A percentile compares a stretch with the other conserved stretches of the same genome.
Conservation (phyloP, 2,113 vertebrate species). For the Nymphicus hollandicus region DNA sequence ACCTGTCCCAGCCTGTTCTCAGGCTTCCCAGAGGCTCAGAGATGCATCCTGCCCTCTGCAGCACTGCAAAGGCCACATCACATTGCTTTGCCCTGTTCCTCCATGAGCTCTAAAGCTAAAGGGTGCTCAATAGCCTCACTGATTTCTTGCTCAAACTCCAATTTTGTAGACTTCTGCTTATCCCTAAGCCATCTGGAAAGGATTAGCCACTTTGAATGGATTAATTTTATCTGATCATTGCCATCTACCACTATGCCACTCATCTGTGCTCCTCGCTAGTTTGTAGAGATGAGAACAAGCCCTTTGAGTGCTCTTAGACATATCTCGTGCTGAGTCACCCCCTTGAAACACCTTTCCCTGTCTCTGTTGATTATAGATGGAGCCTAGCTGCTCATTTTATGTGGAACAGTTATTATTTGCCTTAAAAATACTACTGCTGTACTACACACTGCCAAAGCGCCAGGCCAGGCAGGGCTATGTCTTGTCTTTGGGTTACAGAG, state of each 20-base stretch:
- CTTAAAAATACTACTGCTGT: neutral
- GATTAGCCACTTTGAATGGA: slow-evolving; percentile 15
- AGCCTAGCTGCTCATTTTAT: neutral
- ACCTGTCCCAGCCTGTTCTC: neutral
- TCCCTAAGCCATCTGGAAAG: neutral
- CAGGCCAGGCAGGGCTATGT: neutral
- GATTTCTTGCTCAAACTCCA: neutral
- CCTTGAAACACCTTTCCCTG: neutral
- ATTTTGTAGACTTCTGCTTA: neutral
- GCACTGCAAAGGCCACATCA: neutral
- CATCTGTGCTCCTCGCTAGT: neutral
- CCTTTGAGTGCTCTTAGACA: neutral
- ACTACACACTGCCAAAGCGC: neutral
- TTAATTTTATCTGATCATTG: slow-evolving; percentile 33
- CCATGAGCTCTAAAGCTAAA: neutral
- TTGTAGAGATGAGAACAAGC: neutral
- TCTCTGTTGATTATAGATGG: neutral
- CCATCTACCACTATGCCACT: neutral
- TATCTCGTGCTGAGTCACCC: neutral
- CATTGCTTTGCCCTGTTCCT: neutral
- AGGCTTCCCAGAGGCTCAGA: neutral
- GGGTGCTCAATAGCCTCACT: neutral
- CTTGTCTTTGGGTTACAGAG: neutral
- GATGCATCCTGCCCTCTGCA: neutral
- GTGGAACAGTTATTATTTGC: neutral